Percentiles rank a stretch among this genome's conserved stretches.
Evolutionary conservation across 2,797 vertebrate species (phyloP).

Genomic region (Sorex maritimensis): DNA sequence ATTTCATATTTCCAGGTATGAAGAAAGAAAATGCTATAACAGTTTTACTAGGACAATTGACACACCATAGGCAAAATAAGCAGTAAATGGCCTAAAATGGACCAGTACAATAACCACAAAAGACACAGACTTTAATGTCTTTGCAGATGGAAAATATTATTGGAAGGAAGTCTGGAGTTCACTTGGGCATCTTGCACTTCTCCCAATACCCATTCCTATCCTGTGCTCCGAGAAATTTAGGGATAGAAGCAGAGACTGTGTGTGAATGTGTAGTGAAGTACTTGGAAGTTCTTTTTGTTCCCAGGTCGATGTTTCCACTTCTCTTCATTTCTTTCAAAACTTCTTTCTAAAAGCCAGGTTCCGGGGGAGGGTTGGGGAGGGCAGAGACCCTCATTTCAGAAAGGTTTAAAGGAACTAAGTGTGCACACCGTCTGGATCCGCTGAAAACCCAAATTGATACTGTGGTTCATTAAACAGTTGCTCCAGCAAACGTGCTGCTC

Average conservation of each 20-base stretch:
- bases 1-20: not conserved
- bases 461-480: not conserved
- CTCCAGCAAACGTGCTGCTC: not conserved
- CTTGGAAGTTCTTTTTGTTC: not conserved
- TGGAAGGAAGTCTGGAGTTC: not conserved
- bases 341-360: not conserved
- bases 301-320: not conserved
- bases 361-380: no score
- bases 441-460: not conserved
- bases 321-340: not conserved
- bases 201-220: not conserved
- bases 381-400: not conserved
- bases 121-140: not conserved
- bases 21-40: no score
- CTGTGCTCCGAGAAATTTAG: not conserved
- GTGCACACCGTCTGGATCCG: not conserved
- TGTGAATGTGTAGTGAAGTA: not conserved
- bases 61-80: no score
- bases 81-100: no score
- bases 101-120: not conserved
- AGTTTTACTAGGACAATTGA: no score
- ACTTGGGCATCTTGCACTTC: not conserved
- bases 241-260: not conserved
- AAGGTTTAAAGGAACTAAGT: not conserved
- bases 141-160: not conserved